Evolutionary conservation across 2,797 vertebrate genomes (phyloP).

Genomic region (Coluber constrictor): DNA sequence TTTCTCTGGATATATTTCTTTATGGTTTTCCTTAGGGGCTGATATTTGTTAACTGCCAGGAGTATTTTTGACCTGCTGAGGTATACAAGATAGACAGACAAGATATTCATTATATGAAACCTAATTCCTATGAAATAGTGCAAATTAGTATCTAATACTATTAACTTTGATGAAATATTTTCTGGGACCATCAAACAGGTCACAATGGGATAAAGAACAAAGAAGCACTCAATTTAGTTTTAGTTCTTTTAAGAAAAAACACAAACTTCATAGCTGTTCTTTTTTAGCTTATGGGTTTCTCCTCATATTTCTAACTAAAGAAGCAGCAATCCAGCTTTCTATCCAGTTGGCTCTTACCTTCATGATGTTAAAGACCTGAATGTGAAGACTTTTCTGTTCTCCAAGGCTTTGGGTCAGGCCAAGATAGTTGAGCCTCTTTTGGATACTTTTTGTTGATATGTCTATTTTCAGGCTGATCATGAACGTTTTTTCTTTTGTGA

Average conservation of each 20-base stretch:
- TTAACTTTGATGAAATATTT: constrained; percentile 78
- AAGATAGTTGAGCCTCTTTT: background rate
- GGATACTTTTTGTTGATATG: background rate
- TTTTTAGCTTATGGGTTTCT: constrained; percentile 48
- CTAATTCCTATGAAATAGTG: constrained; percentile 75
- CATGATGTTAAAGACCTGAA: background rate
- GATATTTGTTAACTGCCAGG: constrained; percentile 34
- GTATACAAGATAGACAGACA: background rate
- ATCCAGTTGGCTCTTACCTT: background rate
- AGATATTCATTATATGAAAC: constrained; percentile 70
- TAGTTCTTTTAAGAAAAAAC: constrained; percentile 59
- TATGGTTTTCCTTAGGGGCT: constrained; percentile 59
- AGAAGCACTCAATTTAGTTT: constrained; percentile 70
- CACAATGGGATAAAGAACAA: constrained; percentile 74
- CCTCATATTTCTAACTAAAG: constrained; percentile 22
- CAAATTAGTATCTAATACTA: constrained; percentile 66
- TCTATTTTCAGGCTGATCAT: background rate
- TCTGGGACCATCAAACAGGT: constrained; percentile 72
- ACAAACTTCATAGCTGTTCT: constrained; percentile 64
- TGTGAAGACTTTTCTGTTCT: background rate
- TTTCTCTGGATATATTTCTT: constrained; percentile 47
- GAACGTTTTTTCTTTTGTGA: background rate
- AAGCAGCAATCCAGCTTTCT: constrained; percentile 22
- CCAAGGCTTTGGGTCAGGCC: background rate
- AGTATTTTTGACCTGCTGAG: background rate